Percentiles rank a stretch among this genome's conserved stretches.
phyloP scores from a whole-genome alignment of 2,888 invertebrate species.

The Sepioteuthis lessoniana region DNA sequence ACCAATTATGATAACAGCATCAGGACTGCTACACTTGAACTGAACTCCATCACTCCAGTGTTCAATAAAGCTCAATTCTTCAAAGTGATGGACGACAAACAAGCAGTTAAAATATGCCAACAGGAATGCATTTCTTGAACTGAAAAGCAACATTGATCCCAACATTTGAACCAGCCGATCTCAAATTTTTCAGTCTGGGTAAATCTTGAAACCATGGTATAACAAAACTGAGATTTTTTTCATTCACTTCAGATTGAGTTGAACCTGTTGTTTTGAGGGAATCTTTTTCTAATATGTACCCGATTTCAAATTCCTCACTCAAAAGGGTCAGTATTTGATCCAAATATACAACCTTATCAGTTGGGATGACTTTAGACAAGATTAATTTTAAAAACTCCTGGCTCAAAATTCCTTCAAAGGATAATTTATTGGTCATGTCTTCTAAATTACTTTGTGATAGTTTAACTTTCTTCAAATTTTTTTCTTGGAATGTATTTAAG shows the following conservation, averaged over 20 bases:
- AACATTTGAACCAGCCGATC: neutral
- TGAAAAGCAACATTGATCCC: neutral
- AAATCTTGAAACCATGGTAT: neutral
- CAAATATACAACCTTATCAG: slow-evolving; percentile 62
- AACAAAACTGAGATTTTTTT: neutral
- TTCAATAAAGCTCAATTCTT: slow-evolving; percentile 52
- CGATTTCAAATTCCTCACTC: slow-evolving; percentile 65
- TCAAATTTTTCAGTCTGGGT: neutral
- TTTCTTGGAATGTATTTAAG: slow-evolving; percentile 64
- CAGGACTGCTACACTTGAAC: slow-evolving; percentile 60
- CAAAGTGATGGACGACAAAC: slow-evolving; percentile 56
- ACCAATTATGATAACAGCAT: slow-evolving; percentile 45
- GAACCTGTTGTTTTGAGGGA: slow-evolving; percentile 51
- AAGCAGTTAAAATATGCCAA: slow-evolving; percentile 51
- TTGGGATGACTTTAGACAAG: slow-evolving; percentile 61
- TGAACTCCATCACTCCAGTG: slow-evolving; percentile 58
- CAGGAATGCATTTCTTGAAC: slow-evolving; percentile 41
- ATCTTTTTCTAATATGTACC: slow-evolving; percentile 64
- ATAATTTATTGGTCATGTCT: slow-evolving; percentile 61
- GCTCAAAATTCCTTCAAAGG: slow-evolving; percentile 67
- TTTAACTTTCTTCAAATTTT: slow-evolving; percentile 62
- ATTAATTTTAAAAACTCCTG: slow-evolving; percentile 67
- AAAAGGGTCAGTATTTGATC: slow-evolving; percentile 60
- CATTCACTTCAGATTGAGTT: neutral
- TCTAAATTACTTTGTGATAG: slow-evolving; percentile 63